Percentiles rank a stretch among this genome's conserved stretches.
phyloP scores from a whole-genome alignment of 2,797 vertebrate genomes.

The Harpagifer antarcticus region DNA sequence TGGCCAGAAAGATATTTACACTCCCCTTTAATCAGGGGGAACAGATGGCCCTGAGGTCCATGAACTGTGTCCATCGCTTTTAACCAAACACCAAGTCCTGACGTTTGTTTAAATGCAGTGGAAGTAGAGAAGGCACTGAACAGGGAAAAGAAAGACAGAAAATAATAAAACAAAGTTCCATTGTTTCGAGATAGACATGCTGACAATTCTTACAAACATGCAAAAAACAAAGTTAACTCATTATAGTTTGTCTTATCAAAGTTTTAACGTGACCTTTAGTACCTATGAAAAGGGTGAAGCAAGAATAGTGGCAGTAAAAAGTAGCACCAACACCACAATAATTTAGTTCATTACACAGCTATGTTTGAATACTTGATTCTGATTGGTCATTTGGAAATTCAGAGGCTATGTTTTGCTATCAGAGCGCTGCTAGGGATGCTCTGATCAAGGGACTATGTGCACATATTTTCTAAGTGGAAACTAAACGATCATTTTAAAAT shows the following conservation, averaged over 20 bases:
- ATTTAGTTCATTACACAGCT: no score
- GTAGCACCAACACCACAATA: no score
- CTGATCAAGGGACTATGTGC: no score
- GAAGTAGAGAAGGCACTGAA: slow-evolving; percentile 25
- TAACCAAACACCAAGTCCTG: slow-evolving; percentile 59
- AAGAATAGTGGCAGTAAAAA: no score
- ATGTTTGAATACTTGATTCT: no score
- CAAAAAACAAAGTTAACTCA: slow-evolving; percentile 21
- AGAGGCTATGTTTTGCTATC: no score
- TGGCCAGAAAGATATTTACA: slow-evolving; percentile 74
- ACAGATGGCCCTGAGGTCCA: slow-evolving; percentile 75
- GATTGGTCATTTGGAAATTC: no score
- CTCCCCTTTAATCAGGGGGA: slow-evolving; percentile 77
- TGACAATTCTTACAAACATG: slow-evolving; percentile 31
- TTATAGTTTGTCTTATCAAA: slow-evolving; percentile 30
- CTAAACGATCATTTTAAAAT: no score
- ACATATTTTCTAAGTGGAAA: no score
- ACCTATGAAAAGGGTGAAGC: not conserved
- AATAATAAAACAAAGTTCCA: not conserved
- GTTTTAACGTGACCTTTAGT: slow-evolving; percentile 12
- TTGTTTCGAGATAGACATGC: slow-evolving; percentile 38
- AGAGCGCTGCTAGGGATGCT: no score
- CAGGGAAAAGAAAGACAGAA: slow-evolving; percentile 10
- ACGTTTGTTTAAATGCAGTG: slow-evolving; percentile 17
- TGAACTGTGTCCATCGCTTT: slow-evolving; percentile 72